Evolutionary conservation across 2,888 invertebrate species (phyloP).

Genomic region (Andricus curvator): DNA sequence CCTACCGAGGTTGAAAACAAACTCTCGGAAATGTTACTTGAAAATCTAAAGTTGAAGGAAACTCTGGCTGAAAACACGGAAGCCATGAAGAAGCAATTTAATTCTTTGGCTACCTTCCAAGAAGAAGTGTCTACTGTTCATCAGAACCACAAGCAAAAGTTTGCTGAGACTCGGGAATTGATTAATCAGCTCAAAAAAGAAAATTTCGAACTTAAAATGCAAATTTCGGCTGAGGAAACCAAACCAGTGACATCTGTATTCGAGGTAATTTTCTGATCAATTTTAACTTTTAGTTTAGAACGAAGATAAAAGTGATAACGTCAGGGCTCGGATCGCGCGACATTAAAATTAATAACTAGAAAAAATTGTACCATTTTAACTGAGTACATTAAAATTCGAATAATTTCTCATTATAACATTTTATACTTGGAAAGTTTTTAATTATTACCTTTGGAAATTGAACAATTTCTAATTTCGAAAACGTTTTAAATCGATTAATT

Average conservation of each 20-base stretch:
- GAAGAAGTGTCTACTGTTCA: slow-evolving; percentile 84
- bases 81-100: slow-evolving; percentile 84
- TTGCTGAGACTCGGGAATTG: slow-evolving; percentile 83
- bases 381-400: no score
- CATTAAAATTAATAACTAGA: no score
- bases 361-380: no score
- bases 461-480: no score
- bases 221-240: not conserved
- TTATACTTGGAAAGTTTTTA: no score
- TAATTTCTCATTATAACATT: no score
- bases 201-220: slow-evolving; percentile 65
- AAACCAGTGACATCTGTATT: not conserved
- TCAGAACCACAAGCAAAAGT: slow-evolving; percentile 83
- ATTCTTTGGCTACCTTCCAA: slow-evolving; percentile 82
- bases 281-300: not conserved
- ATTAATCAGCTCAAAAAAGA: slow-evolving; percentile 76
- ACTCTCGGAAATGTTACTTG: slow-evolving; percentile 80
- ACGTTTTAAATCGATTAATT: no score
- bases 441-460: no score
- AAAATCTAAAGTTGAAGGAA: slow-evolving; percentile 82
- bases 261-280: not conserved
- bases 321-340: no score
- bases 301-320: not conserved
- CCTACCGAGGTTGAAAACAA: slow-evolving; percentile 80
- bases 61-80: slow-evolving; percentile 84